Percentiles rank a stretch among this genome's conserved stretches.
phyloP scores from a whole-genome alignment of 2,113 vertebrate genomes.

The Muntiacus muntjak region DNA sequence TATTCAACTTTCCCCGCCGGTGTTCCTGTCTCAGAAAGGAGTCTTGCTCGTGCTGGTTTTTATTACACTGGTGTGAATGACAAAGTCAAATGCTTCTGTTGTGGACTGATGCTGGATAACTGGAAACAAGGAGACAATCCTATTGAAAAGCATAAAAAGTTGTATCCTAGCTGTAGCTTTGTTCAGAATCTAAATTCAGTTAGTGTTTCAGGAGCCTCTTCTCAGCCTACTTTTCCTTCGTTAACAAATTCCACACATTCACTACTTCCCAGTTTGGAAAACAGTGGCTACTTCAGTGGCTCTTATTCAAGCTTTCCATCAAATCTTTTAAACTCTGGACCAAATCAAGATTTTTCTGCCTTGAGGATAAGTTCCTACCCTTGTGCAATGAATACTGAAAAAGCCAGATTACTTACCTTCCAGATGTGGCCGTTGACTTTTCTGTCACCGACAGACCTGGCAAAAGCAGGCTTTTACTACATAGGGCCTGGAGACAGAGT shows the following conservation, averaged over 20 bases:
- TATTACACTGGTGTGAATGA: slow-evolving; percentile 93
- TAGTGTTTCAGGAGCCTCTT: slow-evolving; percentile 82
- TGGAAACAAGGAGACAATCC: slow-evolving; percentile 94
- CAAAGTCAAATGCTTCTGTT: slow-evolving; percentile 93
- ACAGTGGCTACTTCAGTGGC: slow-evolving; percentile 86
- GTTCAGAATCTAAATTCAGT: slow-evolving; percentile 85
- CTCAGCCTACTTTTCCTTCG: slow-evolving; percentile 83
- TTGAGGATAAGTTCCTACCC: slow-evolving; percentile 81
- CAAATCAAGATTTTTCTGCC: slow-evolving; percentile 85
- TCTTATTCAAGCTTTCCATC: slow-evolving; percentile 86
- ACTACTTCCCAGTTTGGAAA: slow-evolving; percentile 78
- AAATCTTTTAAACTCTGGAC: slow-evolving; percentile 83
- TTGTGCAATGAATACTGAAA: slow-evolving; percentile 87
- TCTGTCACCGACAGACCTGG: slow-evolving; percentile 87
- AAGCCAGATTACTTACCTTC: slow-evolving; percentile 88
- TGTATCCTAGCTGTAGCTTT: slow-evolving; percentile 91
- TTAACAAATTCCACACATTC: slow-evolving; percentile 71
- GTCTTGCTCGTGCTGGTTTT: slow-evolving; percentile 94
- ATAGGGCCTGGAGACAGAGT: slow-evolving; percentile 90
- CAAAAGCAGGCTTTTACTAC: slow-evolving; percentile 95
- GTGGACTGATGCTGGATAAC: slow-evolving; percentile 89
- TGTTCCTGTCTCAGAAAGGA: slow-evolving; percentile 86
- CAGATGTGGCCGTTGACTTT: slow-evolving; percentile 86
- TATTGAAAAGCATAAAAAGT: slow-evolving; percentile 89
- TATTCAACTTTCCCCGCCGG: slow-evolving; percentile 88